Percentiles rank a stretch among this genome's conserved stretches.
These are phyloP conservation scores for Periophthalmus magnuspinnatus DNA, from an alignment of 2,797 vertebrate genomes.

Conservation along the genomic window DNA sequence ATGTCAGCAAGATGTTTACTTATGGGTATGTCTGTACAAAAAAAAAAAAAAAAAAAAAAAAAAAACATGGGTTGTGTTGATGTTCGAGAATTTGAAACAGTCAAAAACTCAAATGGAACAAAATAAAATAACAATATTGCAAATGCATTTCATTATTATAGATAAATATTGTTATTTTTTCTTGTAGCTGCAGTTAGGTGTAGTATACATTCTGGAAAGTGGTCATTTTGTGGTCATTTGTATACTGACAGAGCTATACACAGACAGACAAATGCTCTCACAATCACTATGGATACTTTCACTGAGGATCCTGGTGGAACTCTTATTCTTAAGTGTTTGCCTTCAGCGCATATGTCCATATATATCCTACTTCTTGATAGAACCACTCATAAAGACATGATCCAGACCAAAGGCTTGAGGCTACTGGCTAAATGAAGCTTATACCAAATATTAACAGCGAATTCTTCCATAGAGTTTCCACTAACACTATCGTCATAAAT, in stretches of 20 bases:
- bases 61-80: constrained; percentile 61
- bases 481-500: background rate
- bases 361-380: background rate
- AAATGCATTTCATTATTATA: background rate
- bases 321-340: too few relatives aligned
- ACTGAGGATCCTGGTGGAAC: too few relatives aligned
- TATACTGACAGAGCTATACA: background rate
- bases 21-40: constrained; percentile 58
- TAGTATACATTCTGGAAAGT: background rate
- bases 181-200: too few relatives aligned
- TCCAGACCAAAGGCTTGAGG: background rate
- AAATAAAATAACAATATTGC: background rate
- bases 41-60: constrained; percentile 12
- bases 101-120: background rate
- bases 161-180: too few relatives aligned
- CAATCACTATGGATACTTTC: background rate
- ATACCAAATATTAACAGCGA: background rate
- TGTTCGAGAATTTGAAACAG: constrained; percentile 4
- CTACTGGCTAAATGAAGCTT: background rate
- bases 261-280: background rate
- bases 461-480: background rate
- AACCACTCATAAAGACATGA: background rate
- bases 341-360: too few relatives aligned
- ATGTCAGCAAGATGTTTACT: constrained; percentile 66
- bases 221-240: background rate